Evolutionary conservation across 2,797 vertebrate species (phyloP), one percentile per base, ranked within the genome.

Genomic region (Sciurus carolinensis): DNA sequence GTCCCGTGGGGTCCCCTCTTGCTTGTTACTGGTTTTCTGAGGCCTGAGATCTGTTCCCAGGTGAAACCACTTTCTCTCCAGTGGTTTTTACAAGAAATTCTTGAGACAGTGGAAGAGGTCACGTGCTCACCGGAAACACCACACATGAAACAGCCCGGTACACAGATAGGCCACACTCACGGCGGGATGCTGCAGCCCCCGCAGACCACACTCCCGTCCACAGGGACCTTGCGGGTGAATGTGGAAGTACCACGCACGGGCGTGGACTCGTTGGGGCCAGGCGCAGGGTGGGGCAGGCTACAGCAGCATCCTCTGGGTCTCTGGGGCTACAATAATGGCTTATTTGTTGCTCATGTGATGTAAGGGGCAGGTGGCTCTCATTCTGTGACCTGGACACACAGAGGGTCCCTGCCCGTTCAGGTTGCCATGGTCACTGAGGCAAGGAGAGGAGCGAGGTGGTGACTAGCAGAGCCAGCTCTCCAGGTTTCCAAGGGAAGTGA

Each of bases 51-150:
- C 54, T 91, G 44, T 30, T 24, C 77, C 50, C 90, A 54, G 33
- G 71, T n/a, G 33, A 73, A 44, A 36, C 36, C 7, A 18, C 67
- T 66, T 90, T 83, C 71, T 89, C 15, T 64, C 50, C 15, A 6
- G n/a, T 90, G 94, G 18, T 6, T 85, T 95, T 79, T 66, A 11
- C 42, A 91, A 57, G 93, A 64, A 77, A 69, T 80, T 80, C 44
- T 83, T 77, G 11, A 44, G 36, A 72, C 28, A 0, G 15, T 22
- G 57, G 59, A n/a, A 81, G 62, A 57, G 18, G 15, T 39, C 28
- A 30, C 12, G 5, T 2, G 3, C 15, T 13, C 15, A 64, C 82
- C 62, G 44, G 72, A 81, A 82, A 64, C 15, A 75, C 14, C 3
- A 33, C 11, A 22, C 10, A 17, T 5, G 54, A 50, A 28, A 2